A percentile compares a stretch with the other conserved stretches of the same genome.
phyloP scores from a whole-genome alignment of 1,140 invertebrate genomes.

The Drosophila watanabei region DNA sequence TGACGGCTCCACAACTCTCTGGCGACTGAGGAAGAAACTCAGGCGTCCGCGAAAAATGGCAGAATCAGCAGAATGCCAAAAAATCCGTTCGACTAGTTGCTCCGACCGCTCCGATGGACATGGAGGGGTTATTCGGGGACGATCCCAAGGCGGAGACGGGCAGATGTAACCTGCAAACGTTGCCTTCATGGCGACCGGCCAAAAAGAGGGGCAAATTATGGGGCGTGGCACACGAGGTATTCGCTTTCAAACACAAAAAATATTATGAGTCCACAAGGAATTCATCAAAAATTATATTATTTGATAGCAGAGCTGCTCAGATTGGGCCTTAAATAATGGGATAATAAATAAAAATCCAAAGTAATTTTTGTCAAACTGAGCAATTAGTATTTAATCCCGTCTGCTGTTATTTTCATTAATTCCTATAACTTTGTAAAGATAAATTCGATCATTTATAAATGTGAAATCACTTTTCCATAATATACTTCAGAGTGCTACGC shows the following conservation, averaged over 20 bases:
- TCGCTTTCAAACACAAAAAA: neutral
- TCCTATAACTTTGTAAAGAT: too few species aligned
- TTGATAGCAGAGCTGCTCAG: neutral
- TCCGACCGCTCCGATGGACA: conserved; percentile 26
- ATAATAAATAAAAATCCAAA: too few species aligned
- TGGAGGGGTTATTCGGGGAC: conserved; percentile 30
- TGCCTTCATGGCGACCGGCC: conserved; percentile 53
- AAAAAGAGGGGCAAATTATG: conserved; percentile 20
- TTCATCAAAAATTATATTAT: neutral
- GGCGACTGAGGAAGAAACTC: conserved; percentile 70
- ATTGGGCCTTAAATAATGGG: too few species aligned
- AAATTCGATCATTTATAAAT: too few species aligned
- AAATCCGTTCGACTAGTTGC: conserved; percentile 52
- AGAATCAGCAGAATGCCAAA: conserved; percentile 69
- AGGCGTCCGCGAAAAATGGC: conserved; percentile 80
- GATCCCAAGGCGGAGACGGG: conserved; percentile 30
- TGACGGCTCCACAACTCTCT: conserved; percentile 71
- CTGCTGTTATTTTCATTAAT: too few species aligned
- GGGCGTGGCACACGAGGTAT: neutral
- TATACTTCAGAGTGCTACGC: too few species aligned
- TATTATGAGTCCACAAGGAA: neutral
- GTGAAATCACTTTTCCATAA: too few species aligned
- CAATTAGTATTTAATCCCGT: too few species aligned
- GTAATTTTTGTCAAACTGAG: too few species aligned
- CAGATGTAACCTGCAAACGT: conserved; percentile 51